These are phyloP conservation scores for Falco columbarius DNA, from an alignment of 2,797 vertebrate genomes.

Conservation along the genomic window DNA sequence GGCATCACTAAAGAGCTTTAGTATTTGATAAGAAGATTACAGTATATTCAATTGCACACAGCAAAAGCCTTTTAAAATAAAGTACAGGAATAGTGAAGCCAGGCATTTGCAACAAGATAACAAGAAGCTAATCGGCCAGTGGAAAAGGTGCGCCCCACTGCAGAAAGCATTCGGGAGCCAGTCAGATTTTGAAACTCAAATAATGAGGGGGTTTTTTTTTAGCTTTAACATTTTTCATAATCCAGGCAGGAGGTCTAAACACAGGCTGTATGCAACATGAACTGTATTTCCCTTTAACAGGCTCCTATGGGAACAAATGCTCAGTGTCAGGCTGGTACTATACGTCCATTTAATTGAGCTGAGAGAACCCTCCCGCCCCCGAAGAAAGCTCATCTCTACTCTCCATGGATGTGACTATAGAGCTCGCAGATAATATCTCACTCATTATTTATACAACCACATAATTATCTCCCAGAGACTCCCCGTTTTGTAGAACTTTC, in stretches of 20 bases:
- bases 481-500: conserved; percentile 31
- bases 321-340: conserved; percentile 60
- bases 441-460: conserved; percentile 65
- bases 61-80: conserved; percentile 65
- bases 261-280: conserved; percentile 54
- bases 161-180: background rate
- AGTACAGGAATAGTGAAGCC: conserved; percentile 7
- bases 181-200: conserved; percentile 38
- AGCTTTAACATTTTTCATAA: conserved; percentile 57
- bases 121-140: conserved; percentile 41
- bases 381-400: conserved; percentile 57
- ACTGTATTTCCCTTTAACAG: conserved; percentile 57
- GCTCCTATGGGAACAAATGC: conserved; percentile 62
- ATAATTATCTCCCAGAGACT: conserved; percentile 60
- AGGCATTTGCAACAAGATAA: conserved; percentile 52
- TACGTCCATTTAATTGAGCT: conserved; percentile 61
- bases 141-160: conserved; percentile 29
- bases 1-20: conserved; percentile 63
- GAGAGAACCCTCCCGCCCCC: conserved; percentile 44
- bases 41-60: conserved; percentile 47
- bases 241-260: conserved; percentile 61
- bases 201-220: background rate
- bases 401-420: conserved; percentile 26
- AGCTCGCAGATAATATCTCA: conserved; percentile 49
- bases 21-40: conserved; percentile 70